phyloP scores from a whole-genome alignment of 2,888 invertebrate genomes.

The Galerucella calmariensis region DNA sequence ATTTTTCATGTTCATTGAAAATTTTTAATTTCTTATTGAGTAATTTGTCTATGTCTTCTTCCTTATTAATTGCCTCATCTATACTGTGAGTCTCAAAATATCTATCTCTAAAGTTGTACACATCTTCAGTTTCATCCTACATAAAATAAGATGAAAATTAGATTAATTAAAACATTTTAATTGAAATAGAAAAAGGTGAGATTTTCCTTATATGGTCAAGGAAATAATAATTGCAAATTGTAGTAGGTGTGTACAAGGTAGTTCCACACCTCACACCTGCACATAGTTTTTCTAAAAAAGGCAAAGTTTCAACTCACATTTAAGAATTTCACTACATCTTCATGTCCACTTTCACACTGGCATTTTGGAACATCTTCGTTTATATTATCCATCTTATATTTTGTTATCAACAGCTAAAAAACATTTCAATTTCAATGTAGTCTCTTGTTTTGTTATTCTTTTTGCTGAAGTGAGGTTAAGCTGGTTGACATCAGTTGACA shows the following conservation, averaged over 20 bases:
- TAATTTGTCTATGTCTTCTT: conserved; percentile 72
- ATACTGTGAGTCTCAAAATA: conserved; percentile 82
- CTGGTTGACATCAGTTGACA: conserved; percentile 7
- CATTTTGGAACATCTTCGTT: conserved; percentile 37
- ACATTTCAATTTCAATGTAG: conserved; percentile 22
- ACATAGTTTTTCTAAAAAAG: conserved; percentile 33
- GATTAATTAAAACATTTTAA: neutral
- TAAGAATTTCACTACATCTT: conserved; percentile 53
- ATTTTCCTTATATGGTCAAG: conserved; percentile 36
- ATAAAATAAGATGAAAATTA: conserved; percentile 52
- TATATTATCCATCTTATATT: conserved; percentile 39
- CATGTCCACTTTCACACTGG: conserved; percentile 45
- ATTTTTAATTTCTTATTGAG: conserved; percentile 71
- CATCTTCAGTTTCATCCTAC: conserved; percentile 73
- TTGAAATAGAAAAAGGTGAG: conserved; percentile 5
- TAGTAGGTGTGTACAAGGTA: conserved; percentile 31
- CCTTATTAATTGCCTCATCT: conserved; percentile 75
- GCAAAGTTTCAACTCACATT: conserved; percentile 50
- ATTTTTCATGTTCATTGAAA: conserved; percentile 76
- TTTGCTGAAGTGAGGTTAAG: conserved; percentile 34
- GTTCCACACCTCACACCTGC: conserved; percentile 50
- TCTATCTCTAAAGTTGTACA: conserved; percentile 79
- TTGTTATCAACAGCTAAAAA: conserved; percentile 11
- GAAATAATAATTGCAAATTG: conserved; percentile 15
- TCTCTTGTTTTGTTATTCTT: conserved; percentile 29